Conservation (phyloP, 1,140 invertebrate species). For the Apis cerana region DNA sequence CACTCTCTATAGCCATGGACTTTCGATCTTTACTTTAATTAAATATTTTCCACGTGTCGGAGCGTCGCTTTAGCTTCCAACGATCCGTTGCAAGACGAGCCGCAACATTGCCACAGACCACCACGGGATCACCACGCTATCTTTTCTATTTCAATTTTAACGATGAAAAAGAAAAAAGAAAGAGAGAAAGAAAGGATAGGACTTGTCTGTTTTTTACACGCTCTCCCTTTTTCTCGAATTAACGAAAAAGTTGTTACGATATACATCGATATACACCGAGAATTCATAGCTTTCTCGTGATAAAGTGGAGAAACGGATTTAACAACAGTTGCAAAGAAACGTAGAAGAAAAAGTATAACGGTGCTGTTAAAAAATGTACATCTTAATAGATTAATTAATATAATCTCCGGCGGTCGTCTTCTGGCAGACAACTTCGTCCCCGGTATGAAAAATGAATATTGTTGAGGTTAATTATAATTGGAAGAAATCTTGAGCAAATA, state of each 20-base stretch:
- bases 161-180: slow-evolving; percentile 7
- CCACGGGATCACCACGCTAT: slow-evolving; percentile 24
- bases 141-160: slow-evolving; percentile 33
- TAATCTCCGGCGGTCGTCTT: slow-evolving; percentile 56
- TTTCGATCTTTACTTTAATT: slow-evolving; percentile 73
- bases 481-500: slow-evolving; percentile 65
- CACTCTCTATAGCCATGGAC: slow-evolving; percentile 50
- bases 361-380: slow-evolving; percentile 66
- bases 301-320: slow-evolving; percentile 18
- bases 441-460: slow-evolving; percentile 64
- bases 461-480: slow-evolving; percentile 72
- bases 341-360: slow-evolving; percentile 34
- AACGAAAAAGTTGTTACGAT: too few relatives aligned
- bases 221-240: background rate
- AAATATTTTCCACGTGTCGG: slow-evolving; percentile 67
- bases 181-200: background rate
- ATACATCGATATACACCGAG: background rate
- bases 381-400: slow-evolving; percentile 72
- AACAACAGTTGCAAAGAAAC: slow-evolving; percentile 49
- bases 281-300: background rate
- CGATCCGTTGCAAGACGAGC: slow-evolving; percentile 52
- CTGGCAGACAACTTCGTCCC: slow-evolving; percentile 54
- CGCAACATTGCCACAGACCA: slow-evolving; percentile 34
- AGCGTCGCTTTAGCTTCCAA: slow-evolving; percentile 46
- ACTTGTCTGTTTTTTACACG: background rate